Base-by-base conservation (phyloP, 2,888 invertebrate genomes). In the Spicauda simplicius region DNA sequence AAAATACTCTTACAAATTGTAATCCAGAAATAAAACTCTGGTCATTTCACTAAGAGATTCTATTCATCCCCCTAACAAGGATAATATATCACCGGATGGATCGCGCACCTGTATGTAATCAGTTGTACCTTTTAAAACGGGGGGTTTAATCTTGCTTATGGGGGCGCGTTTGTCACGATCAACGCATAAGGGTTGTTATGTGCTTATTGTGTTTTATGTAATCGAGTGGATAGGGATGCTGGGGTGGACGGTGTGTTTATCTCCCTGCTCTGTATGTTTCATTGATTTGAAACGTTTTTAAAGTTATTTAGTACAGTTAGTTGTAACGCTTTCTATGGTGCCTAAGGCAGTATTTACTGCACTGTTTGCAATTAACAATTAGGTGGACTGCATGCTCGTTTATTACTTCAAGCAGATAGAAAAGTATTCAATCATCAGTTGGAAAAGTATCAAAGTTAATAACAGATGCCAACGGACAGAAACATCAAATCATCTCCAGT, bases 111-210 rank as follows among this genome's bases (percentile, higher is more conserved):
- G 57, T 16, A 41, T 16, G 57, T 41, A 57, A 41, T 57, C 37
- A 57, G 41, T 19, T 19, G 57, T 18, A 57, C 57, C 57, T 18
- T 57, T 57, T 12, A 57, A 56, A 56, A 30, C 33, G 33, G 57
- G 57, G 41, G 57, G 12, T 56, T 57, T 57, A 57, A 57, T 56
- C 56, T 56, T 56, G 37, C 56, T 33, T 56, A 56, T 56, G 37
- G 56, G 56, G 33, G 41, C 18, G 37, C 33, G 37, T 56, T 56
- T 56, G 37, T 56, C 56, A 37, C 56, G 56, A 56, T 56, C 56
- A 33, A 33, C 56, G n/a, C 18, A 18, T 37, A 37, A 33, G 56
- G 41, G 41, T 41, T 41, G 41, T 41, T 41, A 41, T 41, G 41
- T 41, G 5, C 14, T 41, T 16, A 18, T 18, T 50, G 50, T 50